phyloP scores from a whole-genome alignment of 2,113 vertebrate species.

The Nothocercus nigrocapillus region DNA sequence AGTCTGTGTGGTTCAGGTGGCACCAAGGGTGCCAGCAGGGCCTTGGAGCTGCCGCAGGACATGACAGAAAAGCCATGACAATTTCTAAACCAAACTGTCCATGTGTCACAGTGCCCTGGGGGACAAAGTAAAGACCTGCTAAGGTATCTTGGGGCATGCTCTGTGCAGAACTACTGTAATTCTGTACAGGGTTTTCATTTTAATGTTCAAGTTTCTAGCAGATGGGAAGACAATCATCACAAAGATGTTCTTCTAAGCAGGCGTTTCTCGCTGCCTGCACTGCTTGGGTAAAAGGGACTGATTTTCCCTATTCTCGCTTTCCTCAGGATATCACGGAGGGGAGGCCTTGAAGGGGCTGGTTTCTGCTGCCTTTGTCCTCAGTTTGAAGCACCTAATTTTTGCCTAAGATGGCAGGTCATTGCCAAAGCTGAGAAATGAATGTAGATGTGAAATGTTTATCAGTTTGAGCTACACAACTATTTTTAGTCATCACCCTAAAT shows the following conservation, averaged over 20 bases:
- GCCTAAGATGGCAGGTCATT: background rate
- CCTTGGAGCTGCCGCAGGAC: background rate
- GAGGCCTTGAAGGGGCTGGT: background rate
- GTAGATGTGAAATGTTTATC: background rate
- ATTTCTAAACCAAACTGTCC: background rate
- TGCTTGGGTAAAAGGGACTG: background rate
- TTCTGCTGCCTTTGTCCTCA: background rate
- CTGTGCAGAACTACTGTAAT: background rate
- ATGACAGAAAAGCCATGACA: background rate
- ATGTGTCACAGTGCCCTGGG: background rate
- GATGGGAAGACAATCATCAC: accelerated
- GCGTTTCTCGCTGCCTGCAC: background rate
- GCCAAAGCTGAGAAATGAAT: background rate
- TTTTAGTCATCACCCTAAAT: background rate
- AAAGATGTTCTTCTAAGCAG: background rate
- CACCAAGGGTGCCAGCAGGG: background rate
- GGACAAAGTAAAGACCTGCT: background rate
- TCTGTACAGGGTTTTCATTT: accelerated
- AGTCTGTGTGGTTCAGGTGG: background rate
- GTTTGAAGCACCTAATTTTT: background rate
- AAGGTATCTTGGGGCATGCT: background rate
- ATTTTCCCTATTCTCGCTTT: background rate
- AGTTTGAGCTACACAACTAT: background rate
- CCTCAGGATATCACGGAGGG: accelerated
- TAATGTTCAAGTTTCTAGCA: background rate